These are phyloP conservation scores for Cerastoderma edule DNA, from an alignment of 2,888 invertebrate species.

Conservation along the genomic window DNA sequence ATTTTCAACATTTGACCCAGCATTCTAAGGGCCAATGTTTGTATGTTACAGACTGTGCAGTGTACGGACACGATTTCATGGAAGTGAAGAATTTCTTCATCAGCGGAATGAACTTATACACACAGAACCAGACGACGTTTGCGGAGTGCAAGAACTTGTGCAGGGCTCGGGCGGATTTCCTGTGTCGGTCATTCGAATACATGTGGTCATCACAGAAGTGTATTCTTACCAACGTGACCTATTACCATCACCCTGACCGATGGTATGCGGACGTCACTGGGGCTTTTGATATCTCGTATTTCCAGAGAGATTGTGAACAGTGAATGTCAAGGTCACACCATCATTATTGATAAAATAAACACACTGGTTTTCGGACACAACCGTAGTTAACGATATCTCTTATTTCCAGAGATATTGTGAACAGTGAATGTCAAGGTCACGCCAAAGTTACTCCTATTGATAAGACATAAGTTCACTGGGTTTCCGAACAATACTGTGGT, in stretches of 20 bases:
- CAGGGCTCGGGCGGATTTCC: slow-evolving; percentile 21
- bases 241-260: slow-evolving; percentile 14
- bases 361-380: slow-evolving; percentile 38
- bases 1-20: no score
- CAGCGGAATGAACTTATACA: slow-evolving; percentile 24
- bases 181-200: slow-evolving; percentile 44
- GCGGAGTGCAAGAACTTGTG: slow-evolving; percentile 26
- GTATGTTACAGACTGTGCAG: slow-evolving; percentile 36
- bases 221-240: slow-evolving; percentile 41
- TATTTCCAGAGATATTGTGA: slow-evolving; percentile 51
- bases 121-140: slow-evolving; percentile 25
- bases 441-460: no score
- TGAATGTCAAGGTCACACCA: no score
- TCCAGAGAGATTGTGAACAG: slow-evolving; percentile 47
- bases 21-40: no score
- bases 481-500: slow-evolving; percentile 5
- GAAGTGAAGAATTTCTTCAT: slow-evolving; percentile 40
- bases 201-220: slow-evolving; percentile 20
- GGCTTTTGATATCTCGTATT: slow-evolving; percentile 42
- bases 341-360: no score
- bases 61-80: slow-evolving; percentile 37
- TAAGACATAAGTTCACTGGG: no score
- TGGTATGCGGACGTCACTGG: slow-evolving; percentile 31
- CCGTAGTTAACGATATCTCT: slow-evolving; percentile 27
- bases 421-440: no score